phyloP scores from a whole-genome alignment of 2,888 invertebrate genomes.

The Troides oblongomaculatus region DNA sequence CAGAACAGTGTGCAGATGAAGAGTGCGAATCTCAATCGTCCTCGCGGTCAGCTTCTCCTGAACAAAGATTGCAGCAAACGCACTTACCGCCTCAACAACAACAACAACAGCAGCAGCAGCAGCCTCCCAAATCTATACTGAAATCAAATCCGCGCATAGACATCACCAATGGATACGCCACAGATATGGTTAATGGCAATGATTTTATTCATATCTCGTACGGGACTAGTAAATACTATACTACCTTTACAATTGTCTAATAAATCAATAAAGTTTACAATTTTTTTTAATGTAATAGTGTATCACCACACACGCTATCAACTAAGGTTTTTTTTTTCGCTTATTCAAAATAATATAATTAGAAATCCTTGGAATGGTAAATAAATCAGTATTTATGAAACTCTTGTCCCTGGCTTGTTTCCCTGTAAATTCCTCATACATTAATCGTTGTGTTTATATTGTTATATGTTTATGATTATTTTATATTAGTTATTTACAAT shows the following conservation, averaged over 20 bases:
- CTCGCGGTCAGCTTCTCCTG: constrained; percentile 33
- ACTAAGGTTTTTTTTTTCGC: too few species aligned
- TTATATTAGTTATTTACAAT: neutral
- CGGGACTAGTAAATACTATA: too few species aligned
- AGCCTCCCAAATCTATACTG: constrained; percentile 72
- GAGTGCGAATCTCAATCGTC: constrained; percentile 34
- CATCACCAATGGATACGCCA: constrained; percentile 61
- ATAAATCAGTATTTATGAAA: too few species aligned
- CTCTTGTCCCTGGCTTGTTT: too few species aligned
- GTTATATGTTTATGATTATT: neutral
- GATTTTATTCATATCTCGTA: neutral
- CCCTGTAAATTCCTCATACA: too few species aligned
- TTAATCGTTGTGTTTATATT: neutral
- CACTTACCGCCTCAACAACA: constrained; percentile 4
- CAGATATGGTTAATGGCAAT: constrained; percentile 41
- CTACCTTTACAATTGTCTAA: too few species aligned
- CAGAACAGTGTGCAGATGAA: constrained; percentile 24
- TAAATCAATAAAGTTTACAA: too few species aligned
- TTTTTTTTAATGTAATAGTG: too few species aligned
- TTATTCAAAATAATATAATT: too few species aligned
- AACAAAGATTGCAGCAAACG: constrained; percentile 20
- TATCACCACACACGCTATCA: too few species aligned
- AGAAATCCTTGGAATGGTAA: too few species aligned
- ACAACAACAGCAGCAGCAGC: constrained; percentile 32
- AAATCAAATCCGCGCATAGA: constrained; percentile 66